These are phyloP conservation scores for Tupiocoris notatus DNA, from an alignment of 2,888 invertebrate genomes.

Conservation along the genomic window DNA sequence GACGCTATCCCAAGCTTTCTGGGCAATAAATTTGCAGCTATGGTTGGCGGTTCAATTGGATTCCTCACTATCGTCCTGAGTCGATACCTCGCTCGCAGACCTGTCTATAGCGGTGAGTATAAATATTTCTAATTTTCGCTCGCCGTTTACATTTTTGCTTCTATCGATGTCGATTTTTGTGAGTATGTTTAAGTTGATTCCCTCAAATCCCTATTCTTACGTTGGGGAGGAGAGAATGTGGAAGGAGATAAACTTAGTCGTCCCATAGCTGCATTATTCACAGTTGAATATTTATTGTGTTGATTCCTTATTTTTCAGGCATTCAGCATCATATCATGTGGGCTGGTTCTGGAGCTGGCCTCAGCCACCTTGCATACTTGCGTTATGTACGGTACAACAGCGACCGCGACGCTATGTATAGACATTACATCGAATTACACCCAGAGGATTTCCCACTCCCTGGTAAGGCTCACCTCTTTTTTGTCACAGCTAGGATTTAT, in stretches of 20 bases:
- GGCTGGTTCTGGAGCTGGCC: constrained; percentile 53
- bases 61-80: not conserved
- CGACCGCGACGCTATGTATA: constrained; percentile 70
- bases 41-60: constrained; percentile 3
- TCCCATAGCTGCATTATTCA: too few relatives aligned
- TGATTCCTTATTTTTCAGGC: constrained; percentile 56
- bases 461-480: too few relatives aligned
- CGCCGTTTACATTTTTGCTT: not conserved
- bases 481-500: not conserved
- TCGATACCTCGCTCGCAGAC: constrained; percentile 14
- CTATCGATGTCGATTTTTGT: not conserved
- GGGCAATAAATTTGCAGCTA: constrained; percentile 4
- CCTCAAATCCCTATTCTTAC: not conserved
- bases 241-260: too few relatives aligned
- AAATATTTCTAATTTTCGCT: not conserved
- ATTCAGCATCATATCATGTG: constrained; percentile 58
- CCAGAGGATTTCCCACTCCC: constrained; percentile 70
- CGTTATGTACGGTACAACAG: constrained; percentile 61
- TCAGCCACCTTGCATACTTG: constrained; percentile 56
- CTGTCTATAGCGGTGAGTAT: constrained; percentile 37
- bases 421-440: constrained; percentile 71
- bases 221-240: too few relatives aligned
- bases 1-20: constrained; percentile 40
- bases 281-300: too few relatives aligned
- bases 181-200: not conserved